Percentiles rank a stretch among this genome's conserved stretches.
These are phyloP conservation scores for Morphnarchus princeps DNA, from an alignment of 2,113 vertebrate species.

Conservation along the genomic window DNA sequence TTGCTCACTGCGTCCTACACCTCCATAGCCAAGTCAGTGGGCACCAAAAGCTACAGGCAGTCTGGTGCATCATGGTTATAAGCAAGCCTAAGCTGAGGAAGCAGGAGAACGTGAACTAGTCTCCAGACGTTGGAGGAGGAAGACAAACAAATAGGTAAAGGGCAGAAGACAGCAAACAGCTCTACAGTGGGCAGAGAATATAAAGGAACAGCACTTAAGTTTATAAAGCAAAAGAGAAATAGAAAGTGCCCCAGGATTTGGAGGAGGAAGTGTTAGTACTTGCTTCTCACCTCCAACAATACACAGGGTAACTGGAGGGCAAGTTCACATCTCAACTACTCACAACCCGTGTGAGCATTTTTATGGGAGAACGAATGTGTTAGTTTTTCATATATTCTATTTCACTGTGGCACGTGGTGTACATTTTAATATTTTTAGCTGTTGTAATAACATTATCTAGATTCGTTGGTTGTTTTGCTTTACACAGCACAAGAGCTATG, in stretches of 20 bases:
- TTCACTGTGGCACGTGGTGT: rapidly evolving
- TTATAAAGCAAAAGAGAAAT: neutral
- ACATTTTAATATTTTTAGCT: neutral
- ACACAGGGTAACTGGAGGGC: neutral
- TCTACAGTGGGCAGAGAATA: neutral
- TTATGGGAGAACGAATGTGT: neutral
- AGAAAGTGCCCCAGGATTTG: neutral
- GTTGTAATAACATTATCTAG: neutral
- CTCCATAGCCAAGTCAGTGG: rapidly evolving
- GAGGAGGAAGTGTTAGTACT: neutral
- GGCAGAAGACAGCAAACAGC: neutral
- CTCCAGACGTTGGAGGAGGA: neutral
- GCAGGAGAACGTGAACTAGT: neutral
- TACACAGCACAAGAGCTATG: neutral
- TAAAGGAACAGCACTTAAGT: neutral
- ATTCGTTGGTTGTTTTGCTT: neutral
- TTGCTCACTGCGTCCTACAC: neutral
- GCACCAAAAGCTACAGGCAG: neutral
- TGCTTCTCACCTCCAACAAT: neutral
- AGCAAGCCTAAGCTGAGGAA: neutral
- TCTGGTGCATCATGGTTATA: neutral
- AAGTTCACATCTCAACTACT: neutral
- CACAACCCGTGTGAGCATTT: neutral
- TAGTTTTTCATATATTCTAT: neutral
- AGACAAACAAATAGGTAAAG: neutral